Base-by-base conservation (phyloP, 1,140 invertebrate genomes). In the Diprion similis region DNA sequence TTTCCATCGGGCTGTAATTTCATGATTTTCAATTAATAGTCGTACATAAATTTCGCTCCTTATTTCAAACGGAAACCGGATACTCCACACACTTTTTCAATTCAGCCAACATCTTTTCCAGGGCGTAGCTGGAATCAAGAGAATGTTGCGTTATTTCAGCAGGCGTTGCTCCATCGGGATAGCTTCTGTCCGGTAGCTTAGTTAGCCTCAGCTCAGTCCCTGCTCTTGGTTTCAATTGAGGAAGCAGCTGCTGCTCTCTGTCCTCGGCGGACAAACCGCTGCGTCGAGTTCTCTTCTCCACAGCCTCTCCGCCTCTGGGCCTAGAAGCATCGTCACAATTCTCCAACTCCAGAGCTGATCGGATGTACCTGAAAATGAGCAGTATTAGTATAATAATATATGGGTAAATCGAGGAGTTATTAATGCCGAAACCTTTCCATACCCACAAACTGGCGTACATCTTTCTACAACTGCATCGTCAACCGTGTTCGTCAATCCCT, bases 91-190 rank as follows among this genome's bases (percentile, higher is more conserved):
- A 94, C 92, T 90, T 88, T 77, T 89, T 86, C 81, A 93, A 91
- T 73, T 87, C 86, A n/a, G 86, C 80, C 7, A 97, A 79, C 73
- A 95, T 85, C 2, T 87, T 85, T 75, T 96, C 92, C 10, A 98
- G 88, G 9, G 92, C 90, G 83, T 94, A 96, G 70, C 94, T 94
- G 17, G 93, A 93, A 84, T 99, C 97, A 73, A 99, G 89, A 74
- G 92, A 94, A 86, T 97, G 93, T 77, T 92, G 91, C 0, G 97
- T 97, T 17, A 98, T 94, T 86, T 98, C 94, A 66, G 92, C 86
- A 24, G 97, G 94, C 45, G 91, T 92, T 0, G 94, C 90, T 37
- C 93, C 92, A n/a, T 91, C 90, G 3, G 95, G 96, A 84, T 94
- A 96, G 80, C 90, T 90, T 80, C 92, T 90, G n/a, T 91, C 88